Conservation (phyloP, 2,888 invertebrate genomes). For the Nemoura dubitans region DNA sequence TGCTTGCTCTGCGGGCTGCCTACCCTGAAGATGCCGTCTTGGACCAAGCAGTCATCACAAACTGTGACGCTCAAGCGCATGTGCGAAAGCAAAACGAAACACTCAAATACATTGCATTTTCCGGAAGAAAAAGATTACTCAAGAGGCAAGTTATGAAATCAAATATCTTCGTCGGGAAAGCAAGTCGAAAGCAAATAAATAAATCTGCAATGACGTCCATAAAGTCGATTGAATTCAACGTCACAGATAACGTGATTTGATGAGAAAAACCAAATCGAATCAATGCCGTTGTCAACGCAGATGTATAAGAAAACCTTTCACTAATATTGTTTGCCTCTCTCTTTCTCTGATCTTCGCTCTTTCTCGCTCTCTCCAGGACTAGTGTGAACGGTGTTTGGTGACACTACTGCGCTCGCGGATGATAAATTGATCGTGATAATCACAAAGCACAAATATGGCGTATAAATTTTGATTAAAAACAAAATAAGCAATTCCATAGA, state of each 20-base stretch:
- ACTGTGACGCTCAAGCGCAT: not conserved
- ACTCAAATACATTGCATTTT: not conserved
- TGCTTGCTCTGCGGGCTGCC: not conserved
- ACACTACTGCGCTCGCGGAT: not conserved
- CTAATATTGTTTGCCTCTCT: not conserved
- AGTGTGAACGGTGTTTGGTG: not conserved
- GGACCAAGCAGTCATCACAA: not conserved
- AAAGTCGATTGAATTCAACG: not conserved
- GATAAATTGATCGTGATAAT: not conserved
- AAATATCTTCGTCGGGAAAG: not conserved
- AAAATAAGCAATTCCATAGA: conserved; percentile 7
- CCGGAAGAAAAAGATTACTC: not conserved
- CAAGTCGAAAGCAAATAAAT: not conserved
- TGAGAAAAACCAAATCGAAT: not conserved
- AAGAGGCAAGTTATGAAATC: not conserved
- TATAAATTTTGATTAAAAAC: conserved; percentile 5
- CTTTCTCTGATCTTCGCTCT: not conserved
- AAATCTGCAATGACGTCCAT: not conserved
- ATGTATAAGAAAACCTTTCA: not conserved
- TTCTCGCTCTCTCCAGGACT: not conserved
- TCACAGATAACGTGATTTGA: not conserved
- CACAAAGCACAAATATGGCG: not conserved
- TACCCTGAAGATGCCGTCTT: not conserved
- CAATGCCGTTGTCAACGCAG: not conserved
- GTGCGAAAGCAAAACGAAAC: not conserved